phyloP scores from a whole-genome alignment of 2,888 invertebrate species.

The Xestoiulus laeticollis region DNA sequence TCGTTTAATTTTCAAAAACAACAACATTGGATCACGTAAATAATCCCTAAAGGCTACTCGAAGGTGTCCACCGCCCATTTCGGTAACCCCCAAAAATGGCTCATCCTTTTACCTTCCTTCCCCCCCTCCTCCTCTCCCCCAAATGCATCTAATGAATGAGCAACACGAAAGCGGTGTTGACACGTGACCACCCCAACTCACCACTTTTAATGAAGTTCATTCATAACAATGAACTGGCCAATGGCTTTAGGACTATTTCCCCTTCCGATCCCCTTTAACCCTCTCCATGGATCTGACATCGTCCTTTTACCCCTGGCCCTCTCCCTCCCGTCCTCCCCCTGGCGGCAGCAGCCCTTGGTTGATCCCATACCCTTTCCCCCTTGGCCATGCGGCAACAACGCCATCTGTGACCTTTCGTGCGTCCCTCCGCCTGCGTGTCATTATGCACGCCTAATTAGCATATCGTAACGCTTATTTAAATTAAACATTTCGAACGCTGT shows the following conservation, averaged over 20 bases:
- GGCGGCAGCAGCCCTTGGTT: background rate
- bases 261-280: background rate
- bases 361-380: slow-evolving; percentile 9
- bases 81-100: background rate
- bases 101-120: background rate
- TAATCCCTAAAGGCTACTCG: background rate
- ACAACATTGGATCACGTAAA: background rate
- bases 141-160: background rate
- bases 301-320: background rate
- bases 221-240: background rate
- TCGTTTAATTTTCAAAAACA: background rate
- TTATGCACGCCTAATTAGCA: slow-evolving; percentile 24
- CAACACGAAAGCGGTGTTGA: slow-evolving; percentile 30
- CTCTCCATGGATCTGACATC: slow-evolving; percentile 17
- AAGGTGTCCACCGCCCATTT: background rate
- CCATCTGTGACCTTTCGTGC: slow-evolving; percentile 43
- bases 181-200: slow-evolving; percentile 32
- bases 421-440: slow-evolving; percentile 17
- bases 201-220: slow-evolving; percentile 38
- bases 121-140: background rate
- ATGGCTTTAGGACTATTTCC: slow-evolving; percentile 3
- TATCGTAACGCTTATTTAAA: slow-evolving; percentile 43
- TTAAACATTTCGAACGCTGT: background rate
- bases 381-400: slow-evolving; percentile 30
- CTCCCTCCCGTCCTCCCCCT: background rate